These are phyloP conservation scores for Synanthedon andrenaeformis DNA, from an alignment of 2,888 invertebrate species.

Conservation along the genomic window DNA sequence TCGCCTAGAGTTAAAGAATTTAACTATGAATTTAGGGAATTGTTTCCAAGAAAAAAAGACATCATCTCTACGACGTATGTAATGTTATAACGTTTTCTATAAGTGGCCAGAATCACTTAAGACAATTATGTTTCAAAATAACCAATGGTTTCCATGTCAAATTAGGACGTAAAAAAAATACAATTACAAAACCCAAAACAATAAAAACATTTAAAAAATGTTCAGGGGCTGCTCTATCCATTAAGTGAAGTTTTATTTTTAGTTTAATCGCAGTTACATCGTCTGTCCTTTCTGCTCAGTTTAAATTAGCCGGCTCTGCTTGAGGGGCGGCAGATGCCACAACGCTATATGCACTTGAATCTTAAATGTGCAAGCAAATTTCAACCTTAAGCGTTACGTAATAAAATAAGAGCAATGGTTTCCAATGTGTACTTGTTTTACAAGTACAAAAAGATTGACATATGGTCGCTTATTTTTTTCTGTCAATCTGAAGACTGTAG, in stretches of 20 bases:
- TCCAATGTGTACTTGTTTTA: not conserved
- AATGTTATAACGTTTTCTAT: too few relatives aligned
- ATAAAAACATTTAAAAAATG: constrained; percentile 31
- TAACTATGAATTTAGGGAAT: too few relatives aligned
- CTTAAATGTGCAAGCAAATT: constrained; percentile 6
- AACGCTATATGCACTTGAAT: constrained; percentile 7
- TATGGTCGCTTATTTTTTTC: constrained; percentile 29
- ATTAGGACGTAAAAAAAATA: not conserved
- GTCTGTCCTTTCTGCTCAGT: constrained; percentile 31
- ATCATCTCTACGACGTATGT: too few relatives aligned
- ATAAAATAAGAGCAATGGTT: constrained; percentile 2
- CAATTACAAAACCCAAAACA: constrained; percentile 10
- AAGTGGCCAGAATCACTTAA: too few relatives aligned
- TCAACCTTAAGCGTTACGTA: constrained; percentile 12
- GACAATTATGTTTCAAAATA: too few relatives aligned
- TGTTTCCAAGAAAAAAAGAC: too few relatives aligned
- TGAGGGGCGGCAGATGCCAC: constrained; percentile 24
- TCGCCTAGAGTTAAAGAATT: too few relatives aligned
- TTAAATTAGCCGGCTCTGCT: constrained; percentile 49
- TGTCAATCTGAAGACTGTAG: constrained; percentile 31
- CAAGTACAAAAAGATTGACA: constrained; percentile 45
- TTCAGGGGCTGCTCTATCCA: constrained; percentile 30
- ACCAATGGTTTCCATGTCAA: not conserved
- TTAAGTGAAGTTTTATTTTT: constrained; percentile 39
- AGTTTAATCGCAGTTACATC: constrained; percentile 24